Conservation (phyloP, 2,888 invertebrate species). For the Lamellibrachia satsuma region DNA sequence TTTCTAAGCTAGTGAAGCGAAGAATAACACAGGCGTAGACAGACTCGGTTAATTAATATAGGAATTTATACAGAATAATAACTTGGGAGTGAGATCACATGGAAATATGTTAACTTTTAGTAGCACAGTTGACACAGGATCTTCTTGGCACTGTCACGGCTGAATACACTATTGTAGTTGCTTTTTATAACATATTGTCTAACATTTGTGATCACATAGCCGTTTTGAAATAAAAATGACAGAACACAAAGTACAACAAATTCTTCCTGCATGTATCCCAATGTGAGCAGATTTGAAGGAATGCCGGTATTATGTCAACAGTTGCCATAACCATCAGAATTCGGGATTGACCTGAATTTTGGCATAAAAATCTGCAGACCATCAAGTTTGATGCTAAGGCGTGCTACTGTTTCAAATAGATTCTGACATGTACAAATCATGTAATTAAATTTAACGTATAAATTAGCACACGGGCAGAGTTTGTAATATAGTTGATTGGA, state of each 20-base stretch:
- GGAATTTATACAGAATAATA: too few species aligned
- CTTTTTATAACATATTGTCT: background rate
- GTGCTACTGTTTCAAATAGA: background rate
- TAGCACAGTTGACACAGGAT: background rate
- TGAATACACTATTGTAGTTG: background rate
- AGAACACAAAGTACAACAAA: background rate
- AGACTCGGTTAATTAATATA: too few species aligned
- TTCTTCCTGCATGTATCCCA: background rate
- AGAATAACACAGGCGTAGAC: too few species aligned
- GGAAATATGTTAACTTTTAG: too few species aligned
- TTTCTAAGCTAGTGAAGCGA: too few species aligned
- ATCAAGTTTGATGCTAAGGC: background rate
- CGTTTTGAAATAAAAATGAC: too few species aligned
- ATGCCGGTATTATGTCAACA: background rate
- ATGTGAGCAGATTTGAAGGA: background rate
- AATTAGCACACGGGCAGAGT: background rate
- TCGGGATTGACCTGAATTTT: background rate
- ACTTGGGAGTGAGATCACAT: too few species aligned
- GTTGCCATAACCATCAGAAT: background rate
- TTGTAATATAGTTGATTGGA: too few species aligned
- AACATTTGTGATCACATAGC: background rate
- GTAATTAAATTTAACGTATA: background rate
- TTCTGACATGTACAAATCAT: background rate
- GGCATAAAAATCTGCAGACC: background rate
- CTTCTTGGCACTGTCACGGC: background rate